These are phyloP conservation scores for Xestia ashworthii DNA, from an alignment of 2,888 invertebrate species.

Conservation along the genomic window DNA sequence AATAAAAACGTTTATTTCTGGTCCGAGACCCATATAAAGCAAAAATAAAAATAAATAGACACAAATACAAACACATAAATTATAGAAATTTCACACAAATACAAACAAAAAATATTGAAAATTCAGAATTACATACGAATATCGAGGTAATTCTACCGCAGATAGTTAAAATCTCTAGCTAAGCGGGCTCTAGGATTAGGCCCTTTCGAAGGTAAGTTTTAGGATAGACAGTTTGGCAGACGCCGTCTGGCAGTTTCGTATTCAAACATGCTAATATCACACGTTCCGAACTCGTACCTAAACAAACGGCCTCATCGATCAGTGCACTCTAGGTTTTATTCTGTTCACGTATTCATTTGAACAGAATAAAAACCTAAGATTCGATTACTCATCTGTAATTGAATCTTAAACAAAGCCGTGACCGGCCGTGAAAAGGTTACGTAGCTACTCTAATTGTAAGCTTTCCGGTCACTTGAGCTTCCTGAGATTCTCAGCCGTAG, in stretches of 20 bases:
- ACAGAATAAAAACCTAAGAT: too few relatives aligned
- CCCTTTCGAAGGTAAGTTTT: neutral
- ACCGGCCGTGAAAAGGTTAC: conserved; percentile 35
- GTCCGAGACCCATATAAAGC: too few relatives aligned
- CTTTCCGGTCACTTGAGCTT: conserved; percentile 50
- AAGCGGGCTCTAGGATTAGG: neutral
- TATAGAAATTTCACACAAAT: too few relatives aligned
- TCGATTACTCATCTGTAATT: conserved; percentile 15
- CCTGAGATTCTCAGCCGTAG: conserved; percentile 12
- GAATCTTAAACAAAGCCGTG: conserved; percentile 42
- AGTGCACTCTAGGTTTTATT: conserved; percentile 18
- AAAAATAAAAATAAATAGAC: too few relatives aligned
- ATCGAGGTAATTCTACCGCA: neutral
- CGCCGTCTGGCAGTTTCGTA: neutral
- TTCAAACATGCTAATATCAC: too few relatives aligned
- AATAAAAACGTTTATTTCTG: too few relatives aligned
- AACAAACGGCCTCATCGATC: neutral
- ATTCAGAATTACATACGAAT: too few relatives aligned
- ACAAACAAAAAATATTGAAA: too few relatives aligned
- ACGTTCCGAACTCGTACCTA: neutral
- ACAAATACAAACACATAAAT: too few relatives aligned
- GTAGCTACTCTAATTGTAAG: conserved; percentile 37
- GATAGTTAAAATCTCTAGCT: neutral
- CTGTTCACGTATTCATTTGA: neutral
- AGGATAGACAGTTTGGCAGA: neutral